Evolutionary conservation across 2,888 invertebrate genomes (phyloP).

Genomic region (Orthosia cruda): DNA sequence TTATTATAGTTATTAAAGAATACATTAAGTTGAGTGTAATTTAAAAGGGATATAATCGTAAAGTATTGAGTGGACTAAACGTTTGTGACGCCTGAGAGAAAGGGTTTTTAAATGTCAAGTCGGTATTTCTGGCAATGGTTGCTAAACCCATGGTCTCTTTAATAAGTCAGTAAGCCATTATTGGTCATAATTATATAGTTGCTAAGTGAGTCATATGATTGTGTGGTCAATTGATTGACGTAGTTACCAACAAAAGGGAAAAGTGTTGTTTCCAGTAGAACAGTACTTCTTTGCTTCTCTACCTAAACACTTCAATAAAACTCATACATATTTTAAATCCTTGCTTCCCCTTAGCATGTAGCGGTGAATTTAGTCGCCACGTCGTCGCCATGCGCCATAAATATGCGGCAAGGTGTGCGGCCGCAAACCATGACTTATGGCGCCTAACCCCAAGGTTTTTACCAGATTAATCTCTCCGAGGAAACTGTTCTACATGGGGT

Average conservation of each 20-base stretch:
- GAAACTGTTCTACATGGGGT: slow-evolving; percentile 67
- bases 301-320: slow-evolving; percentile 28
- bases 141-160: not conserved
- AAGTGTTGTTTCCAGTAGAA: not conserved
- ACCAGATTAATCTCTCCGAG: slow-evolving; percentile 60
- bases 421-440: slow-evolving; percentile 77
- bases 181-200: not conserved
- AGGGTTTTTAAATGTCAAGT: not conserved
- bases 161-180: not conserved
- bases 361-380: slow-evolving; percentile 50
- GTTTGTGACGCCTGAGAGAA: not conserved
- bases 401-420: slow-evolving; percentile 78
- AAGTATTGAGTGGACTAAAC: slow-evolving; percentile 34
- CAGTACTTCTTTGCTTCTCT: not conserved
- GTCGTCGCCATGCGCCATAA: slow-evolving; percentile 78
- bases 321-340: slow-evolving; percentile 43
- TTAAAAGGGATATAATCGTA: slow-evolving; percentile 43
- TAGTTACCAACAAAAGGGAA: not conserved
- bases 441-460: slow-evolving; percentile 58
- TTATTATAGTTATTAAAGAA: slow-evolving; percentile 66
- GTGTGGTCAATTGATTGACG: not conserved
- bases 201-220: not conserved
- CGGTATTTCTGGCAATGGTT: not conserved
- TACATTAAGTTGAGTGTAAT: slow-evolving; percentile 57
- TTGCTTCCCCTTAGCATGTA: slow-evolving; percentile 27